phyloP scores from a whole-genome alignment of 2,888 invertebrate species.

The Osmoderma eremita region DNA sequence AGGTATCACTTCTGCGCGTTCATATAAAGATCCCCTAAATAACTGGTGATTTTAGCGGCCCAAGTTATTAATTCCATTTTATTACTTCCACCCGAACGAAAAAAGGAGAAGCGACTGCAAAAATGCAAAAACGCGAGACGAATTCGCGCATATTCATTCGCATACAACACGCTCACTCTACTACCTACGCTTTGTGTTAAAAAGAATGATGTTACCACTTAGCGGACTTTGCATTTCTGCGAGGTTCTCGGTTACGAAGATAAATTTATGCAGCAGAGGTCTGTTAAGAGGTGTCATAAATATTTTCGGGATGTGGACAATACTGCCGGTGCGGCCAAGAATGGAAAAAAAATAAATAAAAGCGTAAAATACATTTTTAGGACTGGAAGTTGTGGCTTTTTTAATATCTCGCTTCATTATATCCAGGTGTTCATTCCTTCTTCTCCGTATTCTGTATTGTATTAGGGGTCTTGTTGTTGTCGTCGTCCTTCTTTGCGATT shows the following conservation, averaged over 20 bases:
- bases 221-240: slow-evolving; percentile 47
- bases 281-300: slow-evolving; percentile 49
- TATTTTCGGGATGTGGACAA: slow-evolving; percentile 32
- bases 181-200: slow-evolving; percentile 47
- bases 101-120: neutral
- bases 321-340: neutral
- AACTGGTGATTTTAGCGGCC: slow-evolving; percentile 48
- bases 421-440: no score
- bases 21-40: slow-evolving; percentile 47
- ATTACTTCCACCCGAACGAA: slow-evolving; percentile 8
- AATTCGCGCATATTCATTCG: neutral
- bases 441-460: no score
- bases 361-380: no score
- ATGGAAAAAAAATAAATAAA: neutral
- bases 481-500: no score
- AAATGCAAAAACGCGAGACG: neutral
- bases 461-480: no score
- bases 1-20: neutral
- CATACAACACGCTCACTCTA: neutral
- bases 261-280: slow-evolving; percentile 49
- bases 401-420: no score
- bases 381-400: no score
- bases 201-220: slow-evolving; percentile 50
- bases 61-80: slow-evolving; percentile 49
- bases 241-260: slow-evolving; percentile 47